Percentiles rank a stretch among this genome's conserved stretches.
These are phyloP conservation scores for Lumbricus terrestris DNA, from an alignment of 2,888 invertebrate genomes.

Conservation along the genomic window DNA sequence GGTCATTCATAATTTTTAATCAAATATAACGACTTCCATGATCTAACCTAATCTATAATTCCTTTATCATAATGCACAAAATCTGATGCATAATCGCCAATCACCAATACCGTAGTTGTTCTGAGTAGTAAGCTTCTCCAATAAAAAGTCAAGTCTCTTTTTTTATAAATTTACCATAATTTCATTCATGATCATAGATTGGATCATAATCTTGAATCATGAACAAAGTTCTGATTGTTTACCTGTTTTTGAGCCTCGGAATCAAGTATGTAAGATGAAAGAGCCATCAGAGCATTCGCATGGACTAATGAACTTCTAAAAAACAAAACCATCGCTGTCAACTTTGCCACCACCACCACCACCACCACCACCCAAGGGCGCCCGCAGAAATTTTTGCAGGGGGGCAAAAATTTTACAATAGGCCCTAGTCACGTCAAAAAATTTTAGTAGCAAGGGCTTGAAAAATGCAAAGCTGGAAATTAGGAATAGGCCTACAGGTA, in stretches of 20 bases:
- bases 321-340: conserved; percentile 16
- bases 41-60: not conserved
- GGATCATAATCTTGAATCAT: not conserved
- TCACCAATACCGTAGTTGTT: no score
- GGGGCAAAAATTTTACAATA: no score
- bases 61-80: not conserved
- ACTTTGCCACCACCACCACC: no score
- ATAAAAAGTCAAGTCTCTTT: not conserved
- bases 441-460: no score
- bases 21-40: not conserved
- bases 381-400: no score
- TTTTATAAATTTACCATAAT: not conserved
- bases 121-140: not conserved
- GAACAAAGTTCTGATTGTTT: not conserved
- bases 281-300: conserved; percentile 52
- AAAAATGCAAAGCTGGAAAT: no score
- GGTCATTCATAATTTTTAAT: not conserved
- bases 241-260: conserved; percentile 20
- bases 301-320: conserved; percentile 51
- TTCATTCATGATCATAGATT: not conserved
- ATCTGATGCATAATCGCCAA: not conserved
- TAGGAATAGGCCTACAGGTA: no score
- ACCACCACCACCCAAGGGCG: no score
- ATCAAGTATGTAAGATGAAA: conserved; percentile 48
- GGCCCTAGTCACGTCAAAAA: no score